Evolutionary conservation across 2,797 vertebrate species (phyloP), one percentile per base, ranked within the genome.

Genomic region (Amazona finschi): DNA sequence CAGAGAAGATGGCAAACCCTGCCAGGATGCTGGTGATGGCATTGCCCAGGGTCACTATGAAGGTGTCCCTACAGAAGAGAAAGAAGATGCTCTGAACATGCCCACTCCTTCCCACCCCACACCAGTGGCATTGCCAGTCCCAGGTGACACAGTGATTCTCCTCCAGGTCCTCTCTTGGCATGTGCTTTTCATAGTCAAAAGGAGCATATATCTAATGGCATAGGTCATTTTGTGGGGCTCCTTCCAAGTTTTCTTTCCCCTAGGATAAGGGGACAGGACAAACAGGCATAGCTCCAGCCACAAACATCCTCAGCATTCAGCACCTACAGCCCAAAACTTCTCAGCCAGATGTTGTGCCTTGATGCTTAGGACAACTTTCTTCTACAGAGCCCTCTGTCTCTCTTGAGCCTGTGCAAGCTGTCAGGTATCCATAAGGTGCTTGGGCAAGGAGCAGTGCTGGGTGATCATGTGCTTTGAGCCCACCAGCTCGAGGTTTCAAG

Each of bases 21-120:
- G 98, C 98, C 94, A 98, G 93, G 94, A 98, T 98, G 94, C 98
- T 98, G 95, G 98, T 98, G 96, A 98, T 85, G 73, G 98, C 98
- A 11, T 98, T 98, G 70, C 98, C 98, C 96, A 98, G 89, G 38
- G 98, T 98, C 90, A 98, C 98, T 53, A 98, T 98, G 95, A 98
- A 98, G 44, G 98, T 98, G 94, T 98, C 98, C 95, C 98, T 98
- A 53, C 6, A 52, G 93, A 71, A 88, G 20, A 90, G 71, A 95
- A 82, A 92, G 58, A 75, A 90, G 47, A 38, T 55, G n/a, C 53
- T 72, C 31, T 84, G 67, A 94, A 50, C 8, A 0, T 12, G 38
- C 9, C 44, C 1, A 0, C 25, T 69, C 25, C 57, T 46, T 60
- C 44, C 46, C 39, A 25, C 33, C 16, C 58, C 36, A 31, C 49